Evolutionary conservation across 2,797 vertebrate species (phyloP), one percentile per base, ranked within the genome.

Genomic region (Cyprinella venusta): DNA sequence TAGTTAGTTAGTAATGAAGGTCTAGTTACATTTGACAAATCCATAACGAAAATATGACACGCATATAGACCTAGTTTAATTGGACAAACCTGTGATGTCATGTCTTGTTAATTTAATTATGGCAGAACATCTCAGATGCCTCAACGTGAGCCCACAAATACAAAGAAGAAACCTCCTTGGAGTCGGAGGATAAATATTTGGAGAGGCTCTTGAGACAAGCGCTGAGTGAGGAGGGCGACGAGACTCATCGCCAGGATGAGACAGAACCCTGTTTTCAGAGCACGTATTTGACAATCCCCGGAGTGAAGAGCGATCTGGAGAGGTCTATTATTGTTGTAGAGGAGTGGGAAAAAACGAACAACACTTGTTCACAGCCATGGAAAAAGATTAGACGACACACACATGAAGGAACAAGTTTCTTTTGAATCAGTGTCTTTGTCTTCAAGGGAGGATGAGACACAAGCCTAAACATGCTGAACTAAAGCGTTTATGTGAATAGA

Each of bases 261-360:
- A 83, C 59, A 80, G 64, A 83, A 78, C 59, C 56, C 33, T 81
- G 56, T 65, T 72, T 85, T 82, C 50, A 68, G 38, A 0, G 16
- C 75, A 67, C 48, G 45, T 59, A 79, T 68, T 45, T 5, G 56
- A 63, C 26, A 74, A 64, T 68, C 59, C 59, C 59, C 38, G 19
- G 8, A 65, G 79, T 81, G 59, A 70, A 67, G 59, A 56, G 48
- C 2, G 38, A 74, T 50, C 18, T 65, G 45, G 33, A 72, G 79
- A 70, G 71, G 30, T 52, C 76, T 30, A 64, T 79, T 82, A 82
- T 42, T 56, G 68, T 70, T 78, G 52, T 69, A 21, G n/a, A 77
- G 52, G 56, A 15, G 6, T 18, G 8, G 19, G 30, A 61, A 68
- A 85, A 71, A 54, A n/a, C 4, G 0, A 50, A 48, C 79, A 77